A percentile compares a stretch with the other conserved stretches of the same genome.
These are phyloP conservation scores for Clepsis dumicolana DNA, from an alignment of 2,888 invertebrate species.

Conservation along the genomic window DNA sequence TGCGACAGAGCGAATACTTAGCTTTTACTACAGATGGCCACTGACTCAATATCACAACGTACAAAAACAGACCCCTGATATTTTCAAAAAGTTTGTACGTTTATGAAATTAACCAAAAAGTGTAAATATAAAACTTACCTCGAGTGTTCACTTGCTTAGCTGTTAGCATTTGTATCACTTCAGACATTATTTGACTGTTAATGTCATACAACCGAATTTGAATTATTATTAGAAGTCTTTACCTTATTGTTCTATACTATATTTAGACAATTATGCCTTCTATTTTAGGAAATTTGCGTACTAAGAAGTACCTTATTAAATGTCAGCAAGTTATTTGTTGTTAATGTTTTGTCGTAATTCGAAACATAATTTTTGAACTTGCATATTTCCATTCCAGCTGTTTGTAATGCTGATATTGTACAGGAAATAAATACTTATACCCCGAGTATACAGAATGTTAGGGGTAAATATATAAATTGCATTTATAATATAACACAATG, in stretches of 20 bases:
- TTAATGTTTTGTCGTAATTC: slow-evolving; percentile 38
- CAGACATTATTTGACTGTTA: not conserved
- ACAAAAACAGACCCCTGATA: too few relatives aligned
- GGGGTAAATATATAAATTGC: slow-evolving; percentile 67
- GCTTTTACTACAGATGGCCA: too few relatives aligned
- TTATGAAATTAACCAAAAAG: not conserved
- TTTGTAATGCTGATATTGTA: slow-evolving; percentile 42
- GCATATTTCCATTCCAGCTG: slow-evolving; percentile 53
- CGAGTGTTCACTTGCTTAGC: not conserved
- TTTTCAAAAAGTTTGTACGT: too few relatives aligned
- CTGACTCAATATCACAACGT: too few relatives aligned
- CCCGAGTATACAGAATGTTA: slow-evolving; percentile 36
- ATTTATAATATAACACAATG: slow-evolving; percentile 77
- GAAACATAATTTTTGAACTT: slow-evolving; percentile 39
- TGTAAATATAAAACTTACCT: not conserved
- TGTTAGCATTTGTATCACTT: not conserved
- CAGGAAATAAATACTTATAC: slow-evolving; percentile 41
- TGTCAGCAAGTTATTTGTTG: slow-evolving; percentile 33
- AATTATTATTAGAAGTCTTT: not conserved
- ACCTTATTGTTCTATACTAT: slow-evolving; percentile 19
- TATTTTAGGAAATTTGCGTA: slow-evolving; percentile 30
- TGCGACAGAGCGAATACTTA: too few relatives aligned
- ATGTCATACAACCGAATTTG: slow-evolving; percentile 8
- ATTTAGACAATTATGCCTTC: slow-evolving; percentile 25
- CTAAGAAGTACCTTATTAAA: slow-evolving; percentile 31